These are phyloP conservation scores for Drosophila tani DNA, from an alignment of 1,140 invertebrate species.

Conservation along the genomic window DNA sequence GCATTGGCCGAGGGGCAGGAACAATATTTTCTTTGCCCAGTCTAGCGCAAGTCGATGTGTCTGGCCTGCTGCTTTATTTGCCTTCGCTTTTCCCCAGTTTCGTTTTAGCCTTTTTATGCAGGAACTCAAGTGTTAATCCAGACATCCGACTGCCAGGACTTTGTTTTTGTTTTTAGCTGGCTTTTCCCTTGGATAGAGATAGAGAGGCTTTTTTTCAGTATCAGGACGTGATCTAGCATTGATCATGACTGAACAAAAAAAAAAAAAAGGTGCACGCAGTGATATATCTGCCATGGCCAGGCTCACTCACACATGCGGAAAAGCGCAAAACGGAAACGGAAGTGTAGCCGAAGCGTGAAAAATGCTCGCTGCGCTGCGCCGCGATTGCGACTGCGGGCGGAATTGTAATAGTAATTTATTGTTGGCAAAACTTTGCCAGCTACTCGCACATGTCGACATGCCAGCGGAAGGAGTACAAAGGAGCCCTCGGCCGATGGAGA, in stretches of 20 bases:
- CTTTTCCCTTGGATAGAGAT: background rate
- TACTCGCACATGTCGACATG: constrained; percentile 30
- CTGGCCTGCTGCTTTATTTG: constrained; percentile 48
- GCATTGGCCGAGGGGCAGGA: constrained; percentile 10
- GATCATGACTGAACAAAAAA: constrained; percentile 13
- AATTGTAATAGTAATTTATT: constrained; percentile 83
- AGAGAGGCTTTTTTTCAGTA: constrained; percentile 1
- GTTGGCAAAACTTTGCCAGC: constrained; percentile 60
- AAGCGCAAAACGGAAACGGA: constrained; percentile 39
- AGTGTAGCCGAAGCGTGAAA: constrained; percentile 70
- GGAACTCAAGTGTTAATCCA: constrained; percentile 67
- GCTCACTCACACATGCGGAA: background rate
- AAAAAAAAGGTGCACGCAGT: background rate
- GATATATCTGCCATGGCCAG: constrained; percentile 9
- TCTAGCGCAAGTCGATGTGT: constrained; percentile 70
- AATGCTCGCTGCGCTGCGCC: constrained; percentile 19
- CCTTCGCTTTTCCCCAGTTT: constrained; percentile 25
- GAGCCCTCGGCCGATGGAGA: constrained; percentile 19
- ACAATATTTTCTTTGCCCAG: constrained; percentile 78
- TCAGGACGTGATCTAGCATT: constrained; percentile 28
- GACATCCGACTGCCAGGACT: constrained; percentile 18
- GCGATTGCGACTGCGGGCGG: constrained; percentile 23
- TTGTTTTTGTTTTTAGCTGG: constrained; percentile 31
- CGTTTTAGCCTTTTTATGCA: constrained; percentile 5
- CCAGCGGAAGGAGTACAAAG: constrained; percentile 18